Evolutionary conservation across 2,113 vertebrate genomes (phyloP), one percentile per base, ranked within the genome.

Genomic region (Mugil cephalus): DNA sequence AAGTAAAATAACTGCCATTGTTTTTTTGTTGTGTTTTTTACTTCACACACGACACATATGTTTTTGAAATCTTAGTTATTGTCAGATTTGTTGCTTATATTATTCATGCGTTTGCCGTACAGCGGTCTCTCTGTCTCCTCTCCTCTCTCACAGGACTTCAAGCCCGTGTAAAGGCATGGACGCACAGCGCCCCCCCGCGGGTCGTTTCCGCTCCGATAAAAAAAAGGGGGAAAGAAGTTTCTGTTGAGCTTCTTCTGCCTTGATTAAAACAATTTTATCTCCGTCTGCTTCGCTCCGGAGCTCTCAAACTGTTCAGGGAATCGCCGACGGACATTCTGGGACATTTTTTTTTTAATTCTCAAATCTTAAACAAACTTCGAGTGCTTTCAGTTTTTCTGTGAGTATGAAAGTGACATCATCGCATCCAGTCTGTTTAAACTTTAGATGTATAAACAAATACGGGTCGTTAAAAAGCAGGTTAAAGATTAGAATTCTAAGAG

Each of bases 131-230:
- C 24, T 30, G 24, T 17, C 30, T 42, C 48, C 38, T 56, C 15
- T 10, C 52, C 30, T 40, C 66, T 38, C 58, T 60, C 24, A 42
- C 7, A 42, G 66, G 60, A 61, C 74, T 56, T 56, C 12, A 14
- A 66, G 47, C 65, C 1, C 17, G 3, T 43, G 56, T 12, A 11
- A 69, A 84, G 66, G 6, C 69, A 66, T 40, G 87, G 87, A 86
- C 89, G 36, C 88, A 92, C 79, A 94, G 94, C 93, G 93, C 93
- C 94, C 79, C 90, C 93, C 83, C 73, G 92, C 89, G 91, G 90
- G 82, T 80, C 17, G 6, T 24, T 46, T 24, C n/a, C 40, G 39
- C 43, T 46, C 10, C 45, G 34, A 34, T 60, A 30, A 30, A 42
- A 4, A 7, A 6, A 15, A 14, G 7, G 36, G 3, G 15, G 55